Evolutionary conservation across 23 tunicate genomes (phyloP), one percentile per base, ranked within the genome.

Genomic region (Halocynthia roretzi): DNA sequence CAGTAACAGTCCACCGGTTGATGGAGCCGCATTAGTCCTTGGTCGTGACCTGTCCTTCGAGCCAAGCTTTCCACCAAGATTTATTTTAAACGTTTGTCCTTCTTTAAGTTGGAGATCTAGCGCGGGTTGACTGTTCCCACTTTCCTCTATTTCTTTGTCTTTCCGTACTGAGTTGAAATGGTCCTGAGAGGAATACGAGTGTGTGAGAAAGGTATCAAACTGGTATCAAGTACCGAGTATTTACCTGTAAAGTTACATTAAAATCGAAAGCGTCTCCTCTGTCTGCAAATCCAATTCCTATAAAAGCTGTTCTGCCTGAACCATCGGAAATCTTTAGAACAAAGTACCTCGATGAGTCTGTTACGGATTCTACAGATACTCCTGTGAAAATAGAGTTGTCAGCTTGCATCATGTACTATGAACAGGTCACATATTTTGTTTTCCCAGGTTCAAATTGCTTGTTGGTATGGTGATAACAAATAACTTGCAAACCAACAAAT

Each of bases 191-290:
- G 44, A 31, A 31, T 31, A 31, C 2, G 44, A 31, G 44, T 31
- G 44, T 31, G 44, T 31, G 44, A 0, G 44, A 31, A 31, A 31
- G 44, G 44, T 31, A 72, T 0, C 12, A 11, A 60, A 60, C 64
- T 31, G 17, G 64, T 60, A 44, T 48, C 12, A 72, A 72, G 5
- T 17, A 72, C 49, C 49, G 15, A 22, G 4, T 22, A 72, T 11
- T 11, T 11, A 49, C 67, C 67, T 90, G 99, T 8, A 94, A 70
- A 22, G 99, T 73, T 4, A 94, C 99, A 63, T 94, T 94, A 66
- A 94, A 94, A 54, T 94, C 99, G 68, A 94, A 94, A 8, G 95
- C 95, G 66, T 94, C 99, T 18, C 99, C 99, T 20, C 99, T 72
- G 74, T 94, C 99, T 18, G 84, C 90, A 72, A 94, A 94, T 7